Evolutionary conservation across 2,113 vertebrate genomes (phyloP).

Genomic region (Strix aluco): DNA sequence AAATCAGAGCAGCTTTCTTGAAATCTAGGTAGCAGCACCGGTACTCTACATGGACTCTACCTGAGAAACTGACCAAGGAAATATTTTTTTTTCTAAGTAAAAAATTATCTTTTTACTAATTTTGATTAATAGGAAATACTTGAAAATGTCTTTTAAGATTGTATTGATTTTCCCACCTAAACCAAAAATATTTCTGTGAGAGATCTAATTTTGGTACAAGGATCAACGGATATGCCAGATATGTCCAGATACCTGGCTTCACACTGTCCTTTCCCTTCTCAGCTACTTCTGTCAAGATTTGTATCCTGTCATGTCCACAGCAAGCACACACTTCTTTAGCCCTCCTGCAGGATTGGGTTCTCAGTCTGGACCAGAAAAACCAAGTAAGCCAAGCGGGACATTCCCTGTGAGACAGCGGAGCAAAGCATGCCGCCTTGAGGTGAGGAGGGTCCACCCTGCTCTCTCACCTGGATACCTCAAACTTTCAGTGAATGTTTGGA

Average conservation of each 20-base stretch:
- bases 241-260: neutral
- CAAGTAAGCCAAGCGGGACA: neutral
- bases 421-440: neutral
- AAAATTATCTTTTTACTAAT: neutral
- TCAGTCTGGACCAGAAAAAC: neutral
- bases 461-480: neutral
- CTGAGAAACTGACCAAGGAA: neutral
- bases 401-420: neutral
- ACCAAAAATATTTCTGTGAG: neutral
- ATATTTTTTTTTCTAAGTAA: neutral
- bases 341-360: neutral
- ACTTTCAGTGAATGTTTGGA: neutral
- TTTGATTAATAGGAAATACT: neutral
- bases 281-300: neutral
- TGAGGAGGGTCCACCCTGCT: neutral
- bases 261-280: neutral
- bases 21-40: neutral
- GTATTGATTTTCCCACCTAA: neutral
- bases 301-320: neutral
- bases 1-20: neutral
- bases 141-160: neutral
- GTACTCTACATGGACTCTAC: neutral
- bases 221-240: neutral
- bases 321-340: neutral
- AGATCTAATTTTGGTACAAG: neutral